Conservation (phyloP, 2,113 vertebrate genomes). For the pig (Sus scrofa) region T2T-Sscrofa CM000826.6:58001001-58001500, state of each 20-base stretch:
- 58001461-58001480: background rate
- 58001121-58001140: too few relatives aligned
- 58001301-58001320: background rate
- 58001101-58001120: too few relatives aligned
- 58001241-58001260: background rate
- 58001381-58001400: background rate
- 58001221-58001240: background rate
- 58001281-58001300: background rate
- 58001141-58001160: too few relatives aligned
- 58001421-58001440: background rate
- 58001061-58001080: too few relatives aligned
- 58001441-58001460: background rate
- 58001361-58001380: background rate
- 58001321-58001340: background rate
- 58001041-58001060: too few relatives aligned
- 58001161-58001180: slow-evolving; percentile 26
- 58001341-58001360: background rate
- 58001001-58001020: too few relatives aligned
- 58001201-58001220: background rate
- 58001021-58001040: too few relatives aligned
- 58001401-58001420: background rate
- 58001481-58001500: background rate
- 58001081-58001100: too few relatives aligned
- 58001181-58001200: background rate
- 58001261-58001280: slow-evolving; percentile 20